Evolutionary conservation across 2,888 invertebrate genomes (phyloP), one percentile per base, ranked within the genome.

Genomic region (Limenitis camilla): DNA sequence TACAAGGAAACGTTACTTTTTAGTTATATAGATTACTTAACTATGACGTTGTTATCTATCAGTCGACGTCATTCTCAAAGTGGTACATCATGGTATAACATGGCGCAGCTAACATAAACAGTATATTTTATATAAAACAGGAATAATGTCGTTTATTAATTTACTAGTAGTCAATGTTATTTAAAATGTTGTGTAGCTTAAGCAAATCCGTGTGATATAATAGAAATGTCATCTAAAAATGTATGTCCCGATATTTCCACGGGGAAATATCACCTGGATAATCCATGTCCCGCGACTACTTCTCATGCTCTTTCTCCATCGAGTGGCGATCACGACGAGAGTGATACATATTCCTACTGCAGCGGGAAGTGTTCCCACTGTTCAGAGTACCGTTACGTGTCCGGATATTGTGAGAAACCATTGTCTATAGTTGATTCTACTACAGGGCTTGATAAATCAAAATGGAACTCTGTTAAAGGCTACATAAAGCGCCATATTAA

Each of bases 391-490:
- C 53, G 57, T n/a, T 66, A 62, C 32, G 49, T 64, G n/a, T 49
- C 62, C n/a, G 62, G 67, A 11, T 60, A 56, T 44, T 63, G 50
- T 43, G 65, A 68, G 41, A 72, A 61, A 62, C 81, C 82, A 4
- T 76, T 72, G 55, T 59, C 62, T 10, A 81, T 83, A 41, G 69
- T 67, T 1, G 78, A 78, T 52, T 82, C 83, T 0, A 50, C 62
- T 1, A 69, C 71, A 4, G 62, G 65, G 35, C 55, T 79, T 8
- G 70, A 58, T 32, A 72, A 70, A 53, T 74, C 75, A 4, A 79
- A 72, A 59, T 81, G 83, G 82, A 64, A 58, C 49, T 53, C 61
- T 19, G 65, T 79, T 10, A 73, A 74, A 53, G 68, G 63, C 6
- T 74, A 68, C 50, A 59, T 76, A 28, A 73, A 67, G 49, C 58